Percentiles rank a stretch among this genome's conserved stretches.
Conservation (phyloP, 2,113 vertebrate species). For the Verasper variegatus region DNA sequence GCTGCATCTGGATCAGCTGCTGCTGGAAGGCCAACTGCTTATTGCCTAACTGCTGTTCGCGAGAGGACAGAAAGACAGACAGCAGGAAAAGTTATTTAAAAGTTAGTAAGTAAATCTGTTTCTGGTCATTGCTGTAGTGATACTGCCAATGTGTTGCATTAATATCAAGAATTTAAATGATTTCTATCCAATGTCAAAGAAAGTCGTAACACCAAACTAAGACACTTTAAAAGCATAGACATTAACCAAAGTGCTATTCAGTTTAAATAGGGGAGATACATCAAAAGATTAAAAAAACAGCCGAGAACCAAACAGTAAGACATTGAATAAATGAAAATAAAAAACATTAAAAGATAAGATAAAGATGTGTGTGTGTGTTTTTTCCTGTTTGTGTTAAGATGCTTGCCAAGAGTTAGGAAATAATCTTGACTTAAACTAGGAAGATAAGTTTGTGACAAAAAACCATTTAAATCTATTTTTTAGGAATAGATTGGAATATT, state of each 20-base stretch:
- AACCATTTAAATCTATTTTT: too few relatives aligned
- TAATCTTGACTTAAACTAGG: background rate
- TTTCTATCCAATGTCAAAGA: background rate
- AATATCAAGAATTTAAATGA: background rate
- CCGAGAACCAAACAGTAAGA: background rate
- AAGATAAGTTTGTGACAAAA: background rate
- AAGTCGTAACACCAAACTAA: background rate
- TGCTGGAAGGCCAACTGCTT: conserved; percentile 99
- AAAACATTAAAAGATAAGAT: background rate
- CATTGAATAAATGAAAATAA: background rate
- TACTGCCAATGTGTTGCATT: background rate
- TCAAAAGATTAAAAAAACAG: too few relatives aligned
- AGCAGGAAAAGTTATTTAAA: conserved; percentile 4
- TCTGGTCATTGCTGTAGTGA: background rate
- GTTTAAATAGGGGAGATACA: background rate
- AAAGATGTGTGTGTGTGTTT: background rate
- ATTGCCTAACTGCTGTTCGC: conserved; percentile 89
- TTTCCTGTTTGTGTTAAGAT: too few relatives aligned
- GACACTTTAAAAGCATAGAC: background rate
- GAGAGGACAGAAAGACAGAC: conserved; percentile 8
- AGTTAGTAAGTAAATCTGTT: background rate
- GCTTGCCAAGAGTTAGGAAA: too few relatives aligned
- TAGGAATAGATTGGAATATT: too few relatives aligned
- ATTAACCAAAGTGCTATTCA: too few relatives aligned
- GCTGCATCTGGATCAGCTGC: conserved; percentile 99